Conservation (phyloP, 2,888 invertebrate genomes). For the Schizotus pectinicornis region DNA sequence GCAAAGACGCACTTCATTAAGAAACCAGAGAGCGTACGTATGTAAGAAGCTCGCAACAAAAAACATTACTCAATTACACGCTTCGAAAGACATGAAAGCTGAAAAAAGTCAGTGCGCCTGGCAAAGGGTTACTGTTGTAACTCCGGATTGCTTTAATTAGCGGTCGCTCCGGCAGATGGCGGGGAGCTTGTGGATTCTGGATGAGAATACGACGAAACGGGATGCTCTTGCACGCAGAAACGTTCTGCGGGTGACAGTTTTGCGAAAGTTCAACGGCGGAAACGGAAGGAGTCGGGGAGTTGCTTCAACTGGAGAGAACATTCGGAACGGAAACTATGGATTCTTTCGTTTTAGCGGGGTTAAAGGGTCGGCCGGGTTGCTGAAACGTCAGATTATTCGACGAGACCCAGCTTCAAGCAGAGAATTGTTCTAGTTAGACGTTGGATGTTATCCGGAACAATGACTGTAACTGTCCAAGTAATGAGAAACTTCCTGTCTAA, state of each 20-base stretch:
- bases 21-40: too few relatives aligned
- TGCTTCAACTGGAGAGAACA: conserved; percentile 29
- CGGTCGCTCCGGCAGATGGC: conserved; percentile 21
- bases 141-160: conserved; percentile 13
- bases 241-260: conserved; percentile 34
- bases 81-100: background rate
- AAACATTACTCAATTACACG: background rate
- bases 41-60: background rate
- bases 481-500: background rate
- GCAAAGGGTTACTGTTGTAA: conserved; percentile 15
- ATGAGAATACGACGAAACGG: conserved; percentile 24
- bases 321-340: conserved; percentile 27
- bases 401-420: background rate
- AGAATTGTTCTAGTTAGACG: background rate
- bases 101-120: background rate
- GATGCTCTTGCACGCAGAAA: conserved; percentile 10
- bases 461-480: background rate
- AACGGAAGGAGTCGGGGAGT: conserved; percentile 33
- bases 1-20: too few relatives aligned
- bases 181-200: conserved; percentile 12
- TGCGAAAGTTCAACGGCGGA: conserved; percentile 32
- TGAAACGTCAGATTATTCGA: background rate
- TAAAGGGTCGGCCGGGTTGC: background rate
- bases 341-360: conserved; percentile 23
- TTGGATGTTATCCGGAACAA: background rate